A percentile compares a stretch with the other conserved stretches of the same genome.
Evolutionary conservation across 2,888 invertebrate species (phyloP).

Genomic region (Chironomus tentans): DNA sequence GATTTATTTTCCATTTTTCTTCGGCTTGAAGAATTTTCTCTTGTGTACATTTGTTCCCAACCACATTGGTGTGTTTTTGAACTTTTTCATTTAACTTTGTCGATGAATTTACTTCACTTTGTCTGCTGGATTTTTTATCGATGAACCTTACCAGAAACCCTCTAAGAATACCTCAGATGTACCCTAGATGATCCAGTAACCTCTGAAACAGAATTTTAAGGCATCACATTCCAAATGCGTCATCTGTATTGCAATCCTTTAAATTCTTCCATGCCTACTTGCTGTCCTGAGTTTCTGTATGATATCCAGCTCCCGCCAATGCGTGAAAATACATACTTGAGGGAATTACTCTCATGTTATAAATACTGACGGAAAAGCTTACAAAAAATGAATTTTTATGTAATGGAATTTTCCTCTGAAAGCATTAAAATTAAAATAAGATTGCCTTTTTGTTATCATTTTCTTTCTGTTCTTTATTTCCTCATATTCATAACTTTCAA

Average conservation of each 20-base stretch:
- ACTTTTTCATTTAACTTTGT: neutral
- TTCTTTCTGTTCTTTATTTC: neutral
- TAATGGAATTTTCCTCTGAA: neutral
- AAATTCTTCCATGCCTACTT: too few relatives aligned
- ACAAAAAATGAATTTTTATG: neutral
- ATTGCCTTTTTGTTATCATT: neutral
- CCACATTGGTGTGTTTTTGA: neutral
- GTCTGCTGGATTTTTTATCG: too few relatives aligned
- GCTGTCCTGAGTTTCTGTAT: too few relatives aligned
- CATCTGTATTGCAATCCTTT: too few relatives aligned
- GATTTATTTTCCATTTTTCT: slow-evolving; percentile 1
- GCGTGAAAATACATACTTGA: neutral
- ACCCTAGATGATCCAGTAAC: too few relatives aligned
- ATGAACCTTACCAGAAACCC: too few relatives aligned
- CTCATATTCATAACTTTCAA: neutral
- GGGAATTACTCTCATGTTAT: neutral
- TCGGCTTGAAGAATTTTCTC: neutral
- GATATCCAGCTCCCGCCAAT: neutral
- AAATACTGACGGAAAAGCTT: neutral
- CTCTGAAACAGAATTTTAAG: too few relatives aligned
- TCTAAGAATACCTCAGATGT: too few relatives aligned
- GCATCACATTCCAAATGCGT: too few relatives aligned
- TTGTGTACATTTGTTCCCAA: neutral
- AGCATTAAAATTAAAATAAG: neutral
- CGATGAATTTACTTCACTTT: too few relatives aligned